A percentile compares a stretch with the other conserved stretches of the same genome.
Conservation (phyloP, 2,797 vertebrate species). For the Smutsia gigantea region DNA sequence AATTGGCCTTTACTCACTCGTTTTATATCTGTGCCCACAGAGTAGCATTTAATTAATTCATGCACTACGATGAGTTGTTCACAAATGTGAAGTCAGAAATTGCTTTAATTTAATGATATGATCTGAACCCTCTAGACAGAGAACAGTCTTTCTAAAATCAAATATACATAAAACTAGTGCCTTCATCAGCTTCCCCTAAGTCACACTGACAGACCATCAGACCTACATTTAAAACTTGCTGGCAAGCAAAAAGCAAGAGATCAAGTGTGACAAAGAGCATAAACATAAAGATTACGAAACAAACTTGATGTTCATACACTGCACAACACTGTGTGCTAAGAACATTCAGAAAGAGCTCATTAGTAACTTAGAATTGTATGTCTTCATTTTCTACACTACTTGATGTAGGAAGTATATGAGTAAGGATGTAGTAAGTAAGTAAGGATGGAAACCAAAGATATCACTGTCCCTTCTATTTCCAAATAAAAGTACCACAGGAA, state of each 20-base stretch:
- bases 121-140: neutral
- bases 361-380: neutral
- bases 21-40: neutral
- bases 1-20: neutral
- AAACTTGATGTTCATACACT: neutral
- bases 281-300: neutral
- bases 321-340: neutral
- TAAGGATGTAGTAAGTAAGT: too few species aligned
- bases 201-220: neutral
- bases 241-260: neutral
- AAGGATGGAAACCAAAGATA: neutral
- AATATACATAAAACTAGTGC: neutral
- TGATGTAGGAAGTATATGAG: neutral
- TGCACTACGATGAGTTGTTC: neutral
- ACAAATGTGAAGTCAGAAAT: neutral
- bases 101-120: neutral
- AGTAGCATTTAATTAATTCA: neutral
- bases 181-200: neutral
- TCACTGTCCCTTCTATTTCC: neutral
- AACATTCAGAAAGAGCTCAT: neutral
- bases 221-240: neutral
- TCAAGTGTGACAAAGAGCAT: neutral
- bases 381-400: neutral
- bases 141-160: neutral
- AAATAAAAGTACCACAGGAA: neutral